These are phyloP conservation scores for Chloebia gouldiae DNA, from an alignment of 2,113 vertebrate species.

Conservation along the genomic window DNA sequence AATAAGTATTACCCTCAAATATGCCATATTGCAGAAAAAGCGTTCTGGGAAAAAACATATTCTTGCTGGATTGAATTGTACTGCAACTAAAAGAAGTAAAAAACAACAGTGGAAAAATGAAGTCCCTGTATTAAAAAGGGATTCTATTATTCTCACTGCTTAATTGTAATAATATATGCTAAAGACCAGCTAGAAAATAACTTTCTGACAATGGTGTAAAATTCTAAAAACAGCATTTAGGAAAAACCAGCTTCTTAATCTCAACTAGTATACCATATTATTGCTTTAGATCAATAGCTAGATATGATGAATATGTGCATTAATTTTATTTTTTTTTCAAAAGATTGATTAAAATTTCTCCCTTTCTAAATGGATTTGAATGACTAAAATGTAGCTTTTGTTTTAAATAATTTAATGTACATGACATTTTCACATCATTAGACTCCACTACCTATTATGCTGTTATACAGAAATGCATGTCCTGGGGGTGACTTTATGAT, in stretches of 20 bases:
- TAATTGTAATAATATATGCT: background rate
- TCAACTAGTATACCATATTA: background rate
- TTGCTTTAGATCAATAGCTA: background rate
- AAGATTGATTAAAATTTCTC: background rate
- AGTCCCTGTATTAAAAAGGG: background rate
- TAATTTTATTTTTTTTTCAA: background rate
- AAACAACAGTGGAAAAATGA: background rate
- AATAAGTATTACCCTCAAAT: background rate
- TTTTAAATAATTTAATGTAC: background rate
- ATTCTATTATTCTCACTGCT: background rate
- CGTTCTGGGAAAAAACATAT: background rate
- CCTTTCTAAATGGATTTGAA: background rate
- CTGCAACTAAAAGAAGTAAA: background rate
- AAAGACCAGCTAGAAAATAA: background rate
- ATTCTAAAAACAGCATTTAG: background rate
- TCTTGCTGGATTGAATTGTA: background rate
- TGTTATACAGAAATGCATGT: background rate
- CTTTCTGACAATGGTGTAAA: background rate
- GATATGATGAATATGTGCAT: rapidly evolving
- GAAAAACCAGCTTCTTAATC: background rate
- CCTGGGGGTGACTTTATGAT: background rate
- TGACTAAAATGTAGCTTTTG: background rate
- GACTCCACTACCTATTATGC: background rate
- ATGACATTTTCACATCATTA: background rate
- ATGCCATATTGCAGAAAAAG: background rate